A percentile compares a stretch with the other conserved stretches of the same genome.
phyloP scores from a whole-genome alignment of 1,140 invertebrate genomes.

The Polyergus mexicanus region DNA sequence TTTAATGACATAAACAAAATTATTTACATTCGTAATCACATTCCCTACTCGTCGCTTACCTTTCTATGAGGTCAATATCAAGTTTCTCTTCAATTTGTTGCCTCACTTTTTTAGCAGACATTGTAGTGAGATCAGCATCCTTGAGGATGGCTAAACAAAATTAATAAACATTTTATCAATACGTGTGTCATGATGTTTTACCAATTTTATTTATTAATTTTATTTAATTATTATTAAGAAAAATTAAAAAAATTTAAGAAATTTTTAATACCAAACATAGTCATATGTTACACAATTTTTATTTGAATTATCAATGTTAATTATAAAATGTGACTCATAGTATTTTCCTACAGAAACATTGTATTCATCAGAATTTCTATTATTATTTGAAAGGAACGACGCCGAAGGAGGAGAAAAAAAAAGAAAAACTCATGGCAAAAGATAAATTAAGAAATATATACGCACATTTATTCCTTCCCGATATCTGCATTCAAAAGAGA shows the following conservation, averaged over 20 bases:
- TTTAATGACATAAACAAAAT: background rate
- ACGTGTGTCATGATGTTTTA: background rate
- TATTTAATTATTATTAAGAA: constrained; percentile 22
- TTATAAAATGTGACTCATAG: background rate
- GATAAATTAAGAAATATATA: constrained; percentile 22
- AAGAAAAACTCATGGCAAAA: background rate
- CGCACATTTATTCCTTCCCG: background rate
- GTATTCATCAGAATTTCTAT: constrained; percentile 16
- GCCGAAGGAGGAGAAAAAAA: background rate
- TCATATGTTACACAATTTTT: background rate
- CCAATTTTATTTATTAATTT: background rate
- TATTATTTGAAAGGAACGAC: background rate
- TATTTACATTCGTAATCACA: background rate
- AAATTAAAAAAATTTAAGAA: constrained; percentile 18
- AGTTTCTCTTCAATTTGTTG: constrained; percentile 94
- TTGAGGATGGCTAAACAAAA: constrained; percentile 93
- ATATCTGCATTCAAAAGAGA: too few relatives aligned
- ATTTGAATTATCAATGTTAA: background rate
- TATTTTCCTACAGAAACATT: background rate
- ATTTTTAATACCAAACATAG: background rate
- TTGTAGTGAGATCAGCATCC: constrained; percentile 93
- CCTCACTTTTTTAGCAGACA: constrained; percentile 96
- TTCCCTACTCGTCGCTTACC: constrained; percentile 81
- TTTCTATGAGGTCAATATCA: constrained; percentile 90
- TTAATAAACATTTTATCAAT: constrained; percentile 63